phyloP scores from a whole-genome alignment of 2,113 vertebrate genomes.

The Pseudorasbora parva region DNA sequence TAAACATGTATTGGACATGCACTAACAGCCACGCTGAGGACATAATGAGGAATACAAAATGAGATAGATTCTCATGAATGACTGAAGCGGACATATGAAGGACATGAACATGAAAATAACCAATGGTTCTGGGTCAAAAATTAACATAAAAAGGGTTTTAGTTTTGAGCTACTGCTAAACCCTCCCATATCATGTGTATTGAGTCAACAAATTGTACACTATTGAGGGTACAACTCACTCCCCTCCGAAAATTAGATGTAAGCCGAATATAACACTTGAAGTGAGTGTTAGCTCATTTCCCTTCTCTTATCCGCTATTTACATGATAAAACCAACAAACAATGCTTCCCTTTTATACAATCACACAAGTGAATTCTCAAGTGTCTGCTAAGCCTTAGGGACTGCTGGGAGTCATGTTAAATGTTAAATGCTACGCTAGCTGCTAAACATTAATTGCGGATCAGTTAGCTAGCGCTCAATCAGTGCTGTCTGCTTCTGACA shows the following conservation, averaged over 20 bases:
- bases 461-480: slow-evolving; percentile 31
- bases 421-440: slow-evolving; percentile 1
- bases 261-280: not conserved
- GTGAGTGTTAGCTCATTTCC: not conserved
- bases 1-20: slow-evolving; percentile 31
- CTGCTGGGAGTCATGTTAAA: not conserved
- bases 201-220: not conserved
- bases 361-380: not conserved
- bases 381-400: not conserved
- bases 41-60: slow-evolving; percentile 40
- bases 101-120: not conserved
- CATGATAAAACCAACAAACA: slow-evolving; percentile 9
- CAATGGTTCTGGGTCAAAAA: not conserved
- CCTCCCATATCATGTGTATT: not conserved
- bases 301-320: not conserved
- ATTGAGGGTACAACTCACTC: not conserved
- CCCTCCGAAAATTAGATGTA: too few relatives aligned
- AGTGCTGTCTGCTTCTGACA: slow-evolving; percentile 52
- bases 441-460: slow-evolving; percentile 31
- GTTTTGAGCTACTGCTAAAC: not conserved
- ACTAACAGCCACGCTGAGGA: slow-evolving; percentile 3
- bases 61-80: not conserved
- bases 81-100: not conserved
- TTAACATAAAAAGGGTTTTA: not conserved
- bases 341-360: not conserved